Evolutionary conservation across 2,888 invertebrate genomes (phyloP).

Genomic region (Eupithecia inturbata): DNA sequence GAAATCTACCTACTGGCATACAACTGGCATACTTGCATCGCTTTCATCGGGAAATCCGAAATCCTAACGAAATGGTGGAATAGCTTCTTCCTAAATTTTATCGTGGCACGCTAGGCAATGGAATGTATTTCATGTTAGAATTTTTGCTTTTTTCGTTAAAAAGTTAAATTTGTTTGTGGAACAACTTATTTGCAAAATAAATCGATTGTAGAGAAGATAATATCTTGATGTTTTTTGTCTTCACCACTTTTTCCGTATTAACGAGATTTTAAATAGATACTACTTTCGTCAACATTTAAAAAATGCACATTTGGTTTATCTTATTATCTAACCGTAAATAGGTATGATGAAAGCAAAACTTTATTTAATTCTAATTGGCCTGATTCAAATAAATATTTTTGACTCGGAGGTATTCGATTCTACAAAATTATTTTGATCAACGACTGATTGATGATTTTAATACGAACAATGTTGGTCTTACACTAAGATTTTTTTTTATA

Average conservation of each 20-base stretch:
- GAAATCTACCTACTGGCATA: conserved; percentile 61
- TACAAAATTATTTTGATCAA: neutral
- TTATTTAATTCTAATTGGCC: neutral
- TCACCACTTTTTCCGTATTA: neutral
- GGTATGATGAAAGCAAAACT: conserved; percentile 44
- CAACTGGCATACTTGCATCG: conserved; percentile 14
- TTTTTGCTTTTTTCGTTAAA: neutral
- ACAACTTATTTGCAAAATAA: neutral
- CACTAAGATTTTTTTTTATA: too few species aligned
- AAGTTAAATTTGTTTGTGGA: neutral
- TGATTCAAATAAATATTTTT: neutral
- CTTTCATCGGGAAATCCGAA: conserved; percentile 11
- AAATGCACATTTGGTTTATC: neutral
- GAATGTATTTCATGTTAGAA: neutral
- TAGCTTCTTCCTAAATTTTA: neutral
- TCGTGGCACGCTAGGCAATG: neutral
- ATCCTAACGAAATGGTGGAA: neutral
- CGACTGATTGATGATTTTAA: too few species aligned
- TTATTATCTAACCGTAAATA: neutral
- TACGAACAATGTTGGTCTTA: too few species aligned
- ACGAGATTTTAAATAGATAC: neutral
- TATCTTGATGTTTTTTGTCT: neutral
- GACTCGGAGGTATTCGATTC: neutral
- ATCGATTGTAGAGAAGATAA: neutral
- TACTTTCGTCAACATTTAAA: neutral